Conservation (phyloP, 2,113 vertebrate genomes). For the Eptatretus burgeri region DNA sequence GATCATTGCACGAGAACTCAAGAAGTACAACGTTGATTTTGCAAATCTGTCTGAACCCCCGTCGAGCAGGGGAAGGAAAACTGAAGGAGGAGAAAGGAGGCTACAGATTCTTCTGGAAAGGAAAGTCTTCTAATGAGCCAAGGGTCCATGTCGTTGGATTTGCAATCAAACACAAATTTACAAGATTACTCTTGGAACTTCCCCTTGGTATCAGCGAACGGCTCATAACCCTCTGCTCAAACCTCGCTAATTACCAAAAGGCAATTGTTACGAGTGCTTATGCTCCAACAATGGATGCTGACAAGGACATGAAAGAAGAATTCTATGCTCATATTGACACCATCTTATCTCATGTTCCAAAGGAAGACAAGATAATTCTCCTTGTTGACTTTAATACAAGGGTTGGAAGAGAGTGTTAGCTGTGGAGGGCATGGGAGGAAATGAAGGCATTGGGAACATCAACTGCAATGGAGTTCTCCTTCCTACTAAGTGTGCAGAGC, state of each 20-base stretch:
- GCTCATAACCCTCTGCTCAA: background rate
- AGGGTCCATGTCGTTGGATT: background rate
- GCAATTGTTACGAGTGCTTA: background rate
- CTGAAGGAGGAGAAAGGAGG: conserved; percentile 2
- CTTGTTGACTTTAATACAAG: background rate
- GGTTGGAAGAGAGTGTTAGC: background rate
- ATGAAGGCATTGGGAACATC: background rate
- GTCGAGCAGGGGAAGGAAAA: background rate
- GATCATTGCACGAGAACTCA: background rate
- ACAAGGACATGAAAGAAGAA: background rate
- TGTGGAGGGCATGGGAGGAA: background rate
- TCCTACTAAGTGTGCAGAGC: background rate
- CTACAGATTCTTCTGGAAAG: background rate
- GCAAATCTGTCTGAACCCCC: background rate
- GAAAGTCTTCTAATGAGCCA: background rate
- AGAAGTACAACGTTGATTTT: background rate
- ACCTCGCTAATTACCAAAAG: background rate
- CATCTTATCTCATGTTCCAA: background rate
- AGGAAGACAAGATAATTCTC: background rate
- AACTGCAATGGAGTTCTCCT: background rate
- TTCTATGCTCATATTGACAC: background rate
- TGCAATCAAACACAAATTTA: background rate
- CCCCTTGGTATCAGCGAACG: background rate
- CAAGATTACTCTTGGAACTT: background rate
- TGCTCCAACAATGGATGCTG: background rate